Base-by-base conservation (phyloP, 2,888 invertebrate species). In the Drosophila tripunctata region DNA sequence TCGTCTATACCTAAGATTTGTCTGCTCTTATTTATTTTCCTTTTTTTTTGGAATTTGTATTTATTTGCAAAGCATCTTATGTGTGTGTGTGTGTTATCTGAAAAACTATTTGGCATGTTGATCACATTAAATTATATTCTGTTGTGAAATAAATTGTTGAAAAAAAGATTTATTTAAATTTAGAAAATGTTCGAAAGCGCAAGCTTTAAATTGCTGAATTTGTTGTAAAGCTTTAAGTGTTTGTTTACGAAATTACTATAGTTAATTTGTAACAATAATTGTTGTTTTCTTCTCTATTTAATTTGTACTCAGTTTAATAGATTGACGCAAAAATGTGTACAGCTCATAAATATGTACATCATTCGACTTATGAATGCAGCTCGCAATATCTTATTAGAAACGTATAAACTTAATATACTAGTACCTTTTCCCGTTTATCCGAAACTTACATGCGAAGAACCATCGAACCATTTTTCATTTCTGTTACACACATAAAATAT, bases 401-500 rank as follows among this genome's bases (percentile, higher is more conserved):
- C 31, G 31, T 60, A 66, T 66, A 57, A 41, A 47, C 66, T 56
- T 55, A 57, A 70, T 67, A 73, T 58, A 67, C 43, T 41, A 8
- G 24, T 41, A 41, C 70, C 54, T 75, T 75, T 33, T 24, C 17
- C 30, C 45, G 40, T 50, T 15, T 14, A 33, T 22, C 24, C 24
- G 12, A 48, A 57, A 57, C 27, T 62, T 66, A 45, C 40, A 63
- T 61, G 54, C 41, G 8, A 50, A 19, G 6, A 50, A 24, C 47
- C 43, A 56, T 63, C 40, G 48, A 63, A 71, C 52, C 57, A 74
- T 74, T 75, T 75, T 74, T 74, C 74, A 74, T 74, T 60, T 71
- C 40, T 51, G 24, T 63, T 67, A 64, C 67, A 41, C 67, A 74
- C 55, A 75, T 66, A 75, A 71, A 58, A 75, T 67, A 71, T 63